Evolutionary conservation across 2,888 invertebrate genomes (phyloP).

Genomic region (Eupithecia abbreviata): DNA sequence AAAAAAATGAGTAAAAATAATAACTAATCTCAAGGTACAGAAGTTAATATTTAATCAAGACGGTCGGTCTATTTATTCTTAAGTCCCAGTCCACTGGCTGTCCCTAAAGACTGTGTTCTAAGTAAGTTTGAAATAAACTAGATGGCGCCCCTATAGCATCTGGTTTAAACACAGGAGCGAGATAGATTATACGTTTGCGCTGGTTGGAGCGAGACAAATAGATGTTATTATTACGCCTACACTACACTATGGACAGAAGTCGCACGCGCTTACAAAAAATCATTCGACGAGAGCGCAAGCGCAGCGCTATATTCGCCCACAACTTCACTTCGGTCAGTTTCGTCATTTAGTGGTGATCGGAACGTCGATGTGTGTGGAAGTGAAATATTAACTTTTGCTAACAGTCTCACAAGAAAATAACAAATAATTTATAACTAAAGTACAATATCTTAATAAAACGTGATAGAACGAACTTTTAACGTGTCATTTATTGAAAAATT

Average conservation of each 20-base stretch:
- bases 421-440: constrained; percentile 80
- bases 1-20: not conserved
- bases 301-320: constrained; percentile 81
- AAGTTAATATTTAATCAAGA: constrained; percentile 7
- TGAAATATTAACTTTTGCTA: constrained; percentile 82
- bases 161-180: constrained; percentile 53
- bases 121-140: constrained; percentile 65
- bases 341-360: constrained; percentile 82
- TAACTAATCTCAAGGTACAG: not conserved
- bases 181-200: constrained; percentile 41
- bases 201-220: constrained; percentile 67
- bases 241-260: constrained; percentile 77
- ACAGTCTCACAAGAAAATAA: constrained; percentile 81
- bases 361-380: constrained; percentile 83
- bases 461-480: constrained; percentile 76
- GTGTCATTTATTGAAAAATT: constrained; percentile 74
- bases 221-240: constrained; percentile 79
- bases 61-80: not conserved
- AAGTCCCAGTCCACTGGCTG: constrained; percentile 24
- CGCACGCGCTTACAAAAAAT: constrained; percentile 81
- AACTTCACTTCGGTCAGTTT: constrained; percentile 82
- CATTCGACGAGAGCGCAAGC: constrained; percentile 76
- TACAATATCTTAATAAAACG: constrained; percentile 75
- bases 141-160: constrained; percentile 70
- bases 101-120: constrained; percentile 35